phyloP scores from a whole-genome alignment of 2,113 vertebrate species.

The Misgurnus anguillicaudatus region DNA sequence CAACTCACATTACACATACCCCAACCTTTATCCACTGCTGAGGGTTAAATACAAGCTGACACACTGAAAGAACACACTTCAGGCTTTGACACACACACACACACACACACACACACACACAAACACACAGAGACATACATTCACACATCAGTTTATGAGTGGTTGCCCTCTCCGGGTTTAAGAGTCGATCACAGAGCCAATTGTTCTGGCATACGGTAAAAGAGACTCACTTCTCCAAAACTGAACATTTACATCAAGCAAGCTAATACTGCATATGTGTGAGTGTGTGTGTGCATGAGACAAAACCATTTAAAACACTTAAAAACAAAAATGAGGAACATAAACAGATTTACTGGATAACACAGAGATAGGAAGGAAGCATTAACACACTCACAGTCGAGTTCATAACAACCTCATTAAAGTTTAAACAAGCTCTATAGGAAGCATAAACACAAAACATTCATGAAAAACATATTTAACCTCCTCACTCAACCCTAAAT shows the following conservation, averaged over 20 bases:
- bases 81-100: conserved; percentile 14
- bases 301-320: too few relatives aligned
- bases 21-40: conserved; percentile 57
- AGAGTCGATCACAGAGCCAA: conserved; percentile 11
- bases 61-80: conserved; percentile 31
- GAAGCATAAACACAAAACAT: too few relatives aligned
- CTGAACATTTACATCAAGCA: background rate
- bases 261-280: background rate
- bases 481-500: too few relatives aligned
- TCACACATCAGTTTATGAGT: conserved; percentile 4
- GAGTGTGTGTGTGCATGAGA: background rate
- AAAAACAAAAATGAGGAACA: too few relatives aligned
- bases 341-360: too few relatives aligned
- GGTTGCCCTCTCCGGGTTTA: conserved; percentile 38
- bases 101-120: conserved; percentile 38
- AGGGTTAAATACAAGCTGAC: conserved; percentile 35
- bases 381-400: too few relatives aligned
- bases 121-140: conserved; percentile 21
- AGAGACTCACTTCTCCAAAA: background rate
- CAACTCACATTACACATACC: conserved; percentile 58
- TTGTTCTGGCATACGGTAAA: background rate
- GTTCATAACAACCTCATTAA: background rate
- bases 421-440: background rate
- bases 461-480: too few relatives aligned
- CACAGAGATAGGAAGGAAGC: too few relatives aligned